phyloP scores from a whole-genome alignment of 2,888 invertebrate genomes.

The Chymomyza procnemis region DNA sequence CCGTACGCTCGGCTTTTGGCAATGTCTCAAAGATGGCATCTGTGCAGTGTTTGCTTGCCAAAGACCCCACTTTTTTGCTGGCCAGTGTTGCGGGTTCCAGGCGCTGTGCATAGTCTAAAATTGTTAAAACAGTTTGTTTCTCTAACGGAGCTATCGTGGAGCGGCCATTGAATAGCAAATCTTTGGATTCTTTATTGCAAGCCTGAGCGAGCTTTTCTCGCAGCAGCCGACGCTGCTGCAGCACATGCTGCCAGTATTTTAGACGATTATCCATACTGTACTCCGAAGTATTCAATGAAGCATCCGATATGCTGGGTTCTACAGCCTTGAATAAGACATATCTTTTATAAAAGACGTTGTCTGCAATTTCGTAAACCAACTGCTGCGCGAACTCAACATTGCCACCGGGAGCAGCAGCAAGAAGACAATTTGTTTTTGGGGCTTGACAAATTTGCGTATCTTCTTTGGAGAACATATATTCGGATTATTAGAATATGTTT shows the following conservation, averaged over 20 bases:
- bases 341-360: conserved; percentile 25
- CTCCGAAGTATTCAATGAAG: not conserved
- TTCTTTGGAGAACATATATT: not conserved
- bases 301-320: conserved; percentile 3
- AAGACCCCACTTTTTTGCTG: not conserved
- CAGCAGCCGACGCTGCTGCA: conserved; percentile 45
- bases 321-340: not conserved
- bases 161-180: conserved; percentile 49
- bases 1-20: conserved; percentile 25
- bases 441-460: not conserved
- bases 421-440: not conserved
- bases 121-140: conserved; percentile 43
- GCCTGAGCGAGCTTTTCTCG: conserved; percentile 27
- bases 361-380: conserved; percentile 27
- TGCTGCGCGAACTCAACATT: not conserved
- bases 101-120: conserved; percentile 48
- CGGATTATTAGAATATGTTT: not conserved
- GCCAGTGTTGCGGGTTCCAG: conserved; percentile 26
- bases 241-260: conserved; percentile 66
- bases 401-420: not conserved
- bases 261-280: conserved; percentile 60
- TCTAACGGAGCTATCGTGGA: conserved; percentile 42
- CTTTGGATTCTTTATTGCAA: conserved; percentile 31
- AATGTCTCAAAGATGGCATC: conserved; percentile 27
- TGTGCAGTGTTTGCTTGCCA: not conserved